These are phyloP conservation scores for Drosophila bocki DNA, from an alignment of 1,140 invertebrate genomes.

Conservation along the genomic window DNA sequence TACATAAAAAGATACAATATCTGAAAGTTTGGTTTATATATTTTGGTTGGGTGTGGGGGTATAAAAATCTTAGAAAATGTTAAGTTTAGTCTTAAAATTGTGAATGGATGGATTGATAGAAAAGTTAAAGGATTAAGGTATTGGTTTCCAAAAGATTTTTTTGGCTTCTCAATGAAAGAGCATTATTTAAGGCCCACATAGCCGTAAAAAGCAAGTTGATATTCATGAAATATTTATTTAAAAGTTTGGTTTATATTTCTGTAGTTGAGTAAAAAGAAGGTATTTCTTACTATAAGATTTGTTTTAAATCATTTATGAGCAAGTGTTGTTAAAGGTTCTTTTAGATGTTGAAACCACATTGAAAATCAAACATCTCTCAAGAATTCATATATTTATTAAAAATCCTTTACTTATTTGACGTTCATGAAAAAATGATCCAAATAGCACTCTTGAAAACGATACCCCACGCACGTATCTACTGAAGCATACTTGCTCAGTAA, in stretches of 20 bases:
- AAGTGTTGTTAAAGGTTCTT: not conserved
- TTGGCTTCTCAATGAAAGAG: no score
- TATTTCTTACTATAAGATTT: no score
- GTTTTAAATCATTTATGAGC: not conserved
- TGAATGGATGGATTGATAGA: not conserved
- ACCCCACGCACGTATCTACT: not conserved
- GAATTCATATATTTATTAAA: no score
- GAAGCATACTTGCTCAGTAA: not conserved
- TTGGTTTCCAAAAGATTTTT: not conserved
- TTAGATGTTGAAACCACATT: not conserved
- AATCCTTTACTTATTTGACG: no score
- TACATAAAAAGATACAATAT: slow-evolving; percentile 52
- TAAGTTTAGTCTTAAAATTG: not conserved
- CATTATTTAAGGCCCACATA: no score
- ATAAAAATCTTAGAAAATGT: not conserved
- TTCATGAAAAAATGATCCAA: not conserved
- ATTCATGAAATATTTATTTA: no score
- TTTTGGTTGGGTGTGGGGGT: not conserved
- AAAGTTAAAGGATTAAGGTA: not conserved
- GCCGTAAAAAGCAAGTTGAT: no score
- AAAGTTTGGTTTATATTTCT: no score
- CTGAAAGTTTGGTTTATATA: not conserved
- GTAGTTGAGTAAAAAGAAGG: no score
- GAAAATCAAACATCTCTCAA: no score
- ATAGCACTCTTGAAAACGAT: not conserved